Conservation (phyloP, 2,113 vertebrate genomes). For the Fulica atra region DNA sequence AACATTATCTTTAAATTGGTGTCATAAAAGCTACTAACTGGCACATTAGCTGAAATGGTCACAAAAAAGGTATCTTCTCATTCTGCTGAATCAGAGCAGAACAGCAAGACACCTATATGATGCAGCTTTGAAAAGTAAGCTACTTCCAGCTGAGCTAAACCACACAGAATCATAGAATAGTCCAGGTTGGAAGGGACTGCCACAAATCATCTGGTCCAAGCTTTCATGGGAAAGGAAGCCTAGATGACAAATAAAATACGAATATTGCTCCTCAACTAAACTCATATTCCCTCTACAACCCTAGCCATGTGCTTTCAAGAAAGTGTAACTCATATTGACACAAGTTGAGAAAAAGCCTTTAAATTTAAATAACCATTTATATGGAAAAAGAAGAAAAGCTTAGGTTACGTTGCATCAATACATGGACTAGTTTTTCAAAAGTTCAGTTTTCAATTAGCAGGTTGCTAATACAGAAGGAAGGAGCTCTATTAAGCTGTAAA, state of each 20-base stretch:
- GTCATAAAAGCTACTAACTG: neutral
- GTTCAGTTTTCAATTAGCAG: neutral
- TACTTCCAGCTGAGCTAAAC: neutral
- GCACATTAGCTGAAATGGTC: neutral
- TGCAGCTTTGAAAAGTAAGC: neutral
- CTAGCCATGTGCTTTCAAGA: neutral
- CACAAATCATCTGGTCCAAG: neutral
- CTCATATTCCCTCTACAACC: neutral
- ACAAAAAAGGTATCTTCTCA: neutral
- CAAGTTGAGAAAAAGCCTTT: neutral
- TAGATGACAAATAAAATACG: neutral
- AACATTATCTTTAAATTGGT: neutral
- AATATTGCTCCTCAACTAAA: neutral
- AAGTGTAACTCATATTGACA: neutral
- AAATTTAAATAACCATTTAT: neutral
- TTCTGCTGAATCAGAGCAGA: neutral
- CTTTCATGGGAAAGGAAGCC: neutral
- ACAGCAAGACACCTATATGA: neutral
- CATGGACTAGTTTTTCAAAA: rapidly evolving
- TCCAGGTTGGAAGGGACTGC: neutral
- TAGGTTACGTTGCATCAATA: neutral
- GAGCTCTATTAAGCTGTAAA: neutral
- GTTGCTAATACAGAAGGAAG: neutral
- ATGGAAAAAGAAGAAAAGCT: neutral
- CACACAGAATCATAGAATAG: neutral